Base-by-base conservation (phyloP, 2,888 invertebrate genomes). In the Yponomeuta malinellus region DNA sequence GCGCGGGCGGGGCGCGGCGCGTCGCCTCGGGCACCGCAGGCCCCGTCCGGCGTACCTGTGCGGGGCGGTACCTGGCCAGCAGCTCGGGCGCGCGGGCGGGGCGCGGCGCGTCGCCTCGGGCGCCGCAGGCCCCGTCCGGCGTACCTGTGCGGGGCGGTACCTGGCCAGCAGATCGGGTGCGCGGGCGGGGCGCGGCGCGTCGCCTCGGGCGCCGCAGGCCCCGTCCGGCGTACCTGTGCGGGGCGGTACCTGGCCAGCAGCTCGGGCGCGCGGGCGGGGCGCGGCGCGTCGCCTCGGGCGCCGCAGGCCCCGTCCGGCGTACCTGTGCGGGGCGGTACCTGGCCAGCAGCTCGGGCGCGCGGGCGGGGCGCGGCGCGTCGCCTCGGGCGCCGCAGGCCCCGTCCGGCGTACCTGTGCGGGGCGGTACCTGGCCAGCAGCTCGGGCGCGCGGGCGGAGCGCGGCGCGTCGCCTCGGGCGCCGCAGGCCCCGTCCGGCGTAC, bases 401-500 rank as follows among this genome's bases (percentile, higher is more conserved):
- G 84, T 99, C 99, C 59, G 99, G 91, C 3, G 99, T 98, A 63
- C 97, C 97, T 23, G 23, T 23, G 23, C 23, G 23, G 23, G 23
- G 43, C 8, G 9, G 5, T 29, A 70, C 95, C 93, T 80, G 63
- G 92, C 91, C 8, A 92, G 81, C 71, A 98, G 93, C 88, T 98
- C 98, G 0, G 98, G 98, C 75, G 98, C 98, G 74, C 96, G 94
- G 75, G 97, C 97, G 0, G 95, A 93, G 59, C 33, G 12, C 48
- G 70, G 48, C 33, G 43, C 8, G 93, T 99, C 99, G 72, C 43
- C 23, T 23, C 23, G 23, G 71, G 96, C 95, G 74, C 97, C 96
- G 87, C 98, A 98, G 0, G 98, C 98, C 93, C 98, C 98, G 84
- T 99, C 99, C 59, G 99, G 91, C 3, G 99, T 98, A 63, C 97